A percentile compares a stretch with the other conserved stretches of the same genome.
These are phyloP conservation scores for Sebastes nivosus DNA, from an alignment of 2,797 vertebrate species.

Conservation along the genomic window DNA sequence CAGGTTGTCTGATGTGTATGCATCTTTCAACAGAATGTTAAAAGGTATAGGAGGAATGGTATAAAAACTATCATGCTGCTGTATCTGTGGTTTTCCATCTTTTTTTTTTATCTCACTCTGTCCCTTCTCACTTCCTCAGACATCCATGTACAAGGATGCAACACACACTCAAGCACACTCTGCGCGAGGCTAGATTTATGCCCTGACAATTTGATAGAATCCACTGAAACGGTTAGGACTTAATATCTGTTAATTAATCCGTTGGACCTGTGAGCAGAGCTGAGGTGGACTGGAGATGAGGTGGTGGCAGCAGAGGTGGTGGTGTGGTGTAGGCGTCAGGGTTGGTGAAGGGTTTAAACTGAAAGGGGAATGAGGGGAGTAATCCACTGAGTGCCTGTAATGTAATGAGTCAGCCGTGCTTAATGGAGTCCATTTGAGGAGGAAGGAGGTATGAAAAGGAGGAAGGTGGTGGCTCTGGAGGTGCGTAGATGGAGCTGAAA, in stretches of 20 bases:
- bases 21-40: background rate
- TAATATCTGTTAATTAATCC: conserved; percentile 76
- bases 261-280: conserved; percentile 37
- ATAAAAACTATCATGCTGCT: background rate
- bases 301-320: background rate
- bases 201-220: conserved; percentile 59
- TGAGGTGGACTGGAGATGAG: conserved; percentile 37
- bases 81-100: background rate
- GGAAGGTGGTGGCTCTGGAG: conserved; percentile 22
- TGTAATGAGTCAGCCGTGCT: conserved; percentile 78
- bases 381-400: conserved; percentile 82
- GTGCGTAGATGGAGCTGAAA: background rate
- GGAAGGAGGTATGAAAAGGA: conserved; percentile 30
- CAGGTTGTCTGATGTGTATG: background rate
- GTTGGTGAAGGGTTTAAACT: conserved; percentile 63
- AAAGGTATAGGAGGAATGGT: background rate
- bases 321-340: background rate
- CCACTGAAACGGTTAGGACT: conserved; percentile 58
- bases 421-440: conserved; percentile 75
- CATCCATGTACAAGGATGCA: background rate
- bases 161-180: background rate
- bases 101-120: background rate
- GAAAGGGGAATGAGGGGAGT: conserved; percentile 65
- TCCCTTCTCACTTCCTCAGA: background rate
- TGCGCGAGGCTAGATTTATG: conserved; percentile 49